A percentile compares a stretch with the other conserved stretches of the same genome.
Conservation (phyloP, 1,140 invertebrate species). For the Sesamia nonagrioides region DNA sequence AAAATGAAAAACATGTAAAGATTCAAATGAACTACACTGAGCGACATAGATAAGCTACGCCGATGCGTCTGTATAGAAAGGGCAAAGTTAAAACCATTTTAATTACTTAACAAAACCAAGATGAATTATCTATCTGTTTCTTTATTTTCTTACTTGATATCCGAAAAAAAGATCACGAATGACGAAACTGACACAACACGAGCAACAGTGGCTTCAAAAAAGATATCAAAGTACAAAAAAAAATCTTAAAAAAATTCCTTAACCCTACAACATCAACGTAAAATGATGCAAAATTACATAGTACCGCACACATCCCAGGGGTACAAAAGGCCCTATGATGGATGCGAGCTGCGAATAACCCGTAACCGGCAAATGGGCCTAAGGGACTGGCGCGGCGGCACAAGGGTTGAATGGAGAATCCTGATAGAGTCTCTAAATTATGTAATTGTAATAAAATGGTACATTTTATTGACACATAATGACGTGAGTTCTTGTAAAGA, state of each 20-base stretch:
- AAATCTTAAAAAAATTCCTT: not conserved
- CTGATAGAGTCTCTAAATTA: constrained; percentile 25
- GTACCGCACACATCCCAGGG: constrained; percentile 3
- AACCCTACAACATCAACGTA: constrained; percentile 7
- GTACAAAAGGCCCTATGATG: constrained; percentile 41
- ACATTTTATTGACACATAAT: no score
- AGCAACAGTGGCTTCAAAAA: not conserved
- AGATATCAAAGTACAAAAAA: not conserved
- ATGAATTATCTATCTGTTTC: no score
- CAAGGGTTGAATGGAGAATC: constrained; percentile 3
- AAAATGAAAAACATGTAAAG: no score
- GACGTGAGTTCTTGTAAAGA: not conserved
- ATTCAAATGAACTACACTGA: no score
- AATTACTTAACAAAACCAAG: no score
- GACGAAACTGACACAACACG: no score
- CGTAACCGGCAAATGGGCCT: constrained; percentile 45
- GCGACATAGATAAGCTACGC: no score
- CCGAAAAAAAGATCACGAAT: no score
- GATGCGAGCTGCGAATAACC: constrained; percentile 35
- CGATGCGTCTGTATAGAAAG: no score
- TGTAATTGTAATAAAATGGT: constrained; percentile 26
- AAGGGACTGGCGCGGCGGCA: constrained; percentile 18
- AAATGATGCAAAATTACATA: constrained; percentile 43
- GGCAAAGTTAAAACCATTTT: no score
- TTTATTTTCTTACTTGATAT: no score